Evolutionary conservation across 2,113 vertebrate species (phyloP).

Genomic region (Neolamprologus ventralis): DNA sequence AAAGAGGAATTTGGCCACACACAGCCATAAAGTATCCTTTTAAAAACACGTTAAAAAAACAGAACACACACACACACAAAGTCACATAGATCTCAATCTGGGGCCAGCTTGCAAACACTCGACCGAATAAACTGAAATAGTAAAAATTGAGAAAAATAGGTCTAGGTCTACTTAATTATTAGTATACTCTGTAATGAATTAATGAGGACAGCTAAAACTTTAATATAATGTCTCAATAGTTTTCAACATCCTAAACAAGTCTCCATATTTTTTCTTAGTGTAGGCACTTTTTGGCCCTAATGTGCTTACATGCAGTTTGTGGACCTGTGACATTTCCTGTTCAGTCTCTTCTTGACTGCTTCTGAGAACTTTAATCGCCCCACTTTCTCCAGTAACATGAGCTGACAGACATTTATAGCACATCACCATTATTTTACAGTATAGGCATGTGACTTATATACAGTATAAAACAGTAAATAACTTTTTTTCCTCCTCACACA

Average conservation of each 20-base stretch:
- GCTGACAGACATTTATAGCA: neutral
- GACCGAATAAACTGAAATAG: neutral
- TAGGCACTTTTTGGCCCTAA: conserved; percentile 62
- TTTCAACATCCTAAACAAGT: conserved; percentile 14
- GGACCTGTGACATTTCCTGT: neutral
- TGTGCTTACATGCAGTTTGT: conserved; percentile 27
- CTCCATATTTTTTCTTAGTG: conserved; percentile 20
- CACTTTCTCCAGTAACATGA: neutral
- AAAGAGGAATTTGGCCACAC: neutral
- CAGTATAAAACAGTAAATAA: neutral
- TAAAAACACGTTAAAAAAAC: neutral
- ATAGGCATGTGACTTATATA: neutral
- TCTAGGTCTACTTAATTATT: neutral
- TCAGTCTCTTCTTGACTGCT: neutral
- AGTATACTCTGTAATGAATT: neutral
- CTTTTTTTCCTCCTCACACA: neutral
- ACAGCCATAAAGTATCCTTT: neutral
- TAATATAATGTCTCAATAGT: conserved; percentile 2
- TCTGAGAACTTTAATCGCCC: neutral
- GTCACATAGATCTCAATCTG: neutral
- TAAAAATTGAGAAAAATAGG: neutral
- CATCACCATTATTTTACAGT: neutral
- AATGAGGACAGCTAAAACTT: neutral
- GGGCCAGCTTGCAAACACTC: neutral
- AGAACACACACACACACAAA: neutral